Percentiles rank a stretch among this genome's conserved stretches.
These are phyloP conservation scores for Stenodera caucasica DNA, from an alignment of 2,888 invertebrate species.

Conservation along the genomic window DNA sequence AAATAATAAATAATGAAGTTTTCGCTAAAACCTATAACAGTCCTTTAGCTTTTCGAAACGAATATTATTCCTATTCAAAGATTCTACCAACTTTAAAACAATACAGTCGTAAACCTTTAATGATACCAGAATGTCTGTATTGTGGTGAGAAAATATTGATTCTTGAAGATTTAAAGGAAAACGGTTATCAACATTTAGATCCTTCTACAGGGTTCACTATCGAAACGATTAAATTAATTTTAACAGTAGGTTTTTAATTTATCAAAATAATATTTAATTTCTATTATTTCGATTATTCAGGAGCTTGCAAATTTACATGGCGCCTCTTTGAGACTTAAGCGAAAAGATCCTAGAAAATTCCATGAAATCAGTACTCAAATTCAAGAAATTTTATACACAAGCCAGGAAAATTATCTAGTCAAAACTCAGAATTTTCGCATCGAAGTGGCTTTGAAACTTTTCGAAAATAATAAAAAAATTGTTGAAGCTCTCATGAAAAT, in stretches of 20 bases:
- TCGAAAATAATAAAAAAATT: neutral
- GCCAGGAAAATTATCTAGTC: neutral
- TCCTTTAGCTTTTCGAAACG: conserved; percentile 2
- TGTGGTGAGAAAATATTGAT: conserved; percentile 1
- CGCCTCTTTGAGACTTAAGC: neutral
- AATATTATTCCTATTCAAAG: neutral
- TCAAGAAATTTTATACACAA: neutral
- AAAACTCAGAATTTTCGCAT: neutral
- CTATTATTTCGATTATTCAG: neutral
- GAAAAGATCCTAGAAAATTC: neutral
- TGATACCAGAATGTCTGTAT: neutral
- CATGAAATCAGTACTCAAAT: neutral
- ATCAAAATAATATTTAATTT: neutral
- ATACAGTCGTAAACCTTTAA: neutral
- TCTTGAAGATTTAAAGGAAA: neutral
- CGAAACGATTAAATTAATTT: neutral
- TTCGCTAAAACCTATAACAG: neutral
- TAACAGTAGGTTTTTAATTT: neutral
- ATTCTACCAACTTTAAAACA: conserved; percentile 5
- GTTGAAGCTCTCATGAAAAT: neutral
- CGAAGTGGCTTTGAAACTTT: neutral
- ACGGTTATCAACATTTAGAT: neutral
- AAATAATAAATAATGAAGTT: neutral
- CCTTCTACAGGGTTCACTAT: neutral
- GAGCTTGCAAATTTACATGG: neutral